Evolutionary conservation across 1,140 invertebrate genomes (phyloP), one percentile per base, ranked within the genome.

Genomic region (Whitmania pigra): DNA sequence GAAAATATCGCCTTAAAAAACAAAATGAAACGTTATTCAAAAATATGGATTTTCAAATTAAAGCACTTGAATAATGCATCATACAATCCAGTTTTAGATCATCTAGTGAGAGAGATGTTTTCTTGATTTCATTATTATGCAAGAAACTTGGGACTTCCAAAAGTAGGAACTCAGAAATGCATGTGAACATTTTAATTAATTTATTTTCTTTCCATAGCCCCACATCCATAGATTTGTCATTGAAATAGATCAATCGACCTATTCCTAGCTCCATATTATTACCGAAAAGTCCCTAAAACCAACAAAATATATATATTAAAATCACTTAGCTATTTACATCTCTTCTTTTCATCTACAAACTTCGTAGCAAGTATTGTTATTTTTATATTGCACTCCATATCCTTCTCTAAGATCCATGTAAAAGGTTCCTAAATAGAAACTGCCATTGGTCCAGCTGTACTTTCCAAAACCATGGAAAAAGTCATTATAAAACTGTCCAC

Each of bases 141-240:
- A 49, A 49, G 43, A 49, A 49, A 49, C 5, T 11, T 49, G 43
- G 43, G 43, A 49, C 43, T 49, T 49, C 11, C 15, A 49, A 49
- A 49, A 49, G 9, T 17, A 17, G 43, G 43, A 49, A 49, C 43
- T 49, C 43, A 49, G 43, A 49, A 49, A 49, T 49, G 43, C 43
- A 25, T 22, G 57, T 20, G 18, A 22, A 63, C 57, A 63, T 18
- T 31, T 13, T 63, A 63, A 31, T 20, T 63, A 63, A 63, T 63
- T 63, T 63, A 22, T 63, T 63, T 22, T 31, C 57, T 22, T 25
- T 25, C 57, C 57, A 63, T 22, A 63, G 15, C 22, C 57, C 57
- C 9, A 63, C 29, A 63, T 63, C 57, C 22, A 63, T 63, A 63
- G 22, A 22, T n/a, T 63, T 63, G 57, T 63, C 22, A 63, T 63